Evolutionary conservation across 2,113 vertebrate genomes (phyloP), one percentile per base, ranked within the genome.

Genomic region (Hydropotes inermis): DNA sequence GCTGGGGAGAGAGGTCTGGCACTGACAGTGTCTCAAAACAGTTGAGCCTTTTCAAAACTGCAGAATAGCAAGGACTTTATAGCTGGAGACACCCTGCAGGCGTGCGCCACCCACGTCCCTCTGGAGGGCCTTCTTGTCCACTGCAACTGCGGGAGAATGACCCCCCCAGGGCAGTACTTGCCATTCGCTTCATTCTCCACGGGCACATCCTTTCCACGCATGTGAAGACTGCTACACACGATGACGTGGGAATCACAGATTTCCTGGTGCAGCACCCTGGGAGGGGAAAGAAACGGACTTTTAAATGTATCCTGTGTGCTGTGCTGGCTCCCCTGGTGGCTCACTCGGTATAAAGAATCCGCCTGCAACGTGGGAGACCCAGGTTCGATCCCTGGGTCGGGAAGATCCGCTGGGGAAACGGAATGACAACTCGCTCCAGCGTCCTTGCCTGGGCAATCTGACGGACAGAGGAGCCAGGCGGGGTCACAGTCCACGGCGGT

Each of bases 161-260:
- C 15, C 1, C 33, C 9, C 13, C 3, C 14, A 1, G 14, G 16
- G 21, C 4, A 10, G 2, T 4, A 36, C 0, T 19, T 2, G 0
- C 54, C 30, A 11, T 16, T 36, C 3, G 27, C 36, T 83, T 47
- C 36, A 57, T 12, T 14, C 25, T 13, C 28, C 52, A 1, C 1
- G 0, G 30, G 16, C 0, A 7, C 19, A 9, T 19, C 47, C 30
- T 19, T 19, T 12, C 28, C 5, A 1, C 0, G 1, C 27, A 14
- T 11, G 2, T 15, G 16, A 14, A 12, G 16, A 3, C 28, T 76
- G 8, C 54, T 57, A 15, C 12, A 10, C 6, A 50, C 19, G 33
- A 6, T 23, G 36, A 39, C 16, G 39, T 9, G 1, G 16, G 43
- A 13, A 3, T 28, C 15, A 45, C 14, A 30, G 13, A 13, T 12